Base-by-base conservation (phyloP, 37 sponge, comb jelly and placozoan species). In the Oscarella lobularis region DNA sequence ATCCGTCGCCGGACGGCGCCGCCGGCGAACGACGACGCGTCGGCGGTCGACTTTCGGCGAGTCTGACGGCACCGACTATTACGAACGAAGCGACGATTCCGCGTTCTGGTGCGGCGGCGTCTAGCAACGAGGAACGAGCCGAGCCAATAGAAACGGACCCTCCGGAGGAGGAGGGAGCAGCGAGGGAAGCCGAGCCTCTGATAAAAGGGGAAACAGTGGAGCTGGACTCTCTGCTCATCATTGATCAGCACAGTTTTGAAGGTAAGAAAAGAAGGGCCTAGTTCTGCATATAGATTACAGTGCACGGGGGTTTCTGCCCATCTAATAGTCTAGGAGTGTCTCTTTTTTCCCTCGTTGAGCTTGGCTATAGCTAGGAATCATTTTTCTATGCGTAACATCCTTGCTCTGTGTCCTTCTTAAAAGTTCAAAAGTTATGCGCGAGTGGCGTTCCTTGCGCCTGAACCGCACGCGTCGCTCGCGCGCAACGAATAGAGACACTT, bases 171-270 rank as follows among this genome's bases (percentile, higher is more conserved):
- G 66, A 34, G 55, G 77, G 67, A 67, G 37, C 69, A 9, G 33
- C 20, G 37, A 68, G 37, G 1, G 67, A 33, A 6, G 55, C 39
- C 0, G 30, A 3, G 27, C 34, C 35, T 4, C 37, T 35, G 65
- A 54, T 38, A 20, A 27, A 37, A 20, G 67, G 65, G 1, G 82
- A 67, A n/a, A 72, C 81, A 33, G 29, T 80, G 30, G 84, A 87
- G 27, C 71, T 83, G 29, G 67, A 40, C 37, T 86, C 87, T 37
- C 36, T 89, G 0, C 77, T 89, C 31, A 70, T 89, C 5, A 2
- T 87, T 2, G 90, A 89, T 40, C 77, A 83, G 66, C 74, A 73
- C 32, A 69, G 84, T 0, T 80, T 86, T 70, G 90, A 89, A 74
- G 77, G 90, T 89, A 33, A 70, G 82, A 31, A 74, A 6, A 69